phyloP scores from a whole-genome alignment of 1,140 invertebrate genomes.

The Meloidogyne floridensis region DNA sequence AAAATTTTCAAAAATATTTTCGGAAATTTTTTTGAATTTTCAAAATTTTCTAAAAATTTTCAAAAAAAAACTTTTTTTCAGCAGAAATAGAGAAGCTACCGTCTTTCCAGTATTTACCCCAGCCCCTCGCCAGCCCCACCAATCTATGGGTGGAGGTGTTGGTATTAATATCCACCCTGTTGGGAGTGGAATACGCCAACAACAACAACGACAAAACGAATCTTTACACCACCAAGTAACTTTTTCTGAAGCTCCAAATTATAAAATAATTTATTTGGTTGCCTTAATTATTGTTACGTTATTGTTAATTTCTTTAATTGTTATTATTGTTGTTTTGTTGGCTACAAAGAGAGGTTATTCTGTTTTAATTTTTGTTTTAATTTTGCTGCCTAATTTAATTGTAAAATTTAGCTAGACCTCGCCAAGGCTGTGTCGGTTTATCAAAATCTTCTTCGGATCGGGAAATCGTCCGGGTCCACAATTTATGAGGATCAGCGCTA shows the following conservation, averaged over 20 bases:
- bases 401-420: no score
- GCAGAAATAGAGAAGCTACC: neutral
- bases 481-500: no score
- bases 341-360: slow-evolving; percentile 21
- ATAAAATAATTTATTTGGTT: slow-evolving; percentile 34
- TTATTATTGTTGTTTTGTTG: slow-evolving; percentile 29
- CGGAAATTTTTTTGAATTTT: no score
- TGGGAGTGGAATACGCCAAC: neutral
- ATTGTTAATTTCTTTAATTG: slow-evolving; percentile 26
- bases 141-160: neutral
- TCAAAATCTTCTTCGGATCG: no score
- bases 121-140: slow-evolving; percentile 23
- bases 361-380: no score
- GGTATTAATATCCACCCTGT: slow-evolving; percentile 4
- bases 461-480: no score
- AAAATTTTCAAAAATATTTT: no score
- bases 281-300: slow-evolving; percentile 27
- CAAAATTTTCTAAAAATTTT: neutral
- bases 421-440: no score
- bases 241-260: slow-evolving; percentile 24
- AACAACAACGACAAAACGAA: neutral
- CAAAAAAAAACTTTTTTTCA: neutral
- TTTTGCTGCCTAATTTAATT: no score
- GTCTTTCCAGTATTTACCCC: slow-evolving; percentile 20
- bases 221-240: slow-evolving; percentile 13